Evolutionary conservation across 64 coral and sea anemone genomes (phyloP).

Genomic region (Montipora foliosa): DNA sequence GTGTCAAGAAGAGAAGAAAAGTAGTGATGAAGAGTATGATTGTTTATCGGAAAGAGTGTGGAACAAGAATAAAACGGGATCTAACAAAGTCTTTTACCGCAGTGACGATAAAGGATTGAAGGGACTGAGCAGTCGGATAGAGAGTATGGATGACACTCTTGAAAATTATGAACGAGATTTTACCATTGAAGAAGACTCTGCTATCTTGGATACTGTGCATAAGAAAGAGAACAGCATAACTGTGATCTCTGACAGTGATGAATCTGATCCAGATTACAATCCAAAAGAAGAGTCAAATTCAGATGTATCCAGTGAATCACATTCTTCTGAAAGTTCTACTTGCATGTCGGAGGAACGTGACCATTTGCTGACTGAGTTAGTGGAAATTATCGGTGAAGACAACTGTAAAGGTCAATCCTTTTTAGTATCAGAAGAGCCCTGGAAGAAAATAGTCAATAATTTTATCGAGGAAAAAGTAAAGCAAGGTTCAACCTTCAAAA

Average conservation of each 20-base stretch:
- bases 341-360: background rate
- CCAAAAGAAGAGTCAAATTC: background rate
- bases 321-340: background rate
- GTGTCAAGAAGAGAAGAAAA: background rate
- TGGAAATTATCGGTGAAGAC: conserved; percentile 15
- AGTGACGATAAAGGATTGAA: no score
- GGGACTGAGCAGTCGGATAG: background rate
- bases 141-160: background rate
- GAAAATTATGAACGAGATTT: background rate
- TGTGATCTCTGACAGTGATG: no score
- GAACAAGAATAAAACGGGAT: background rate
- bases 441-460: background rate
- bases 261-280: no score
- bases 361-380: background rate
- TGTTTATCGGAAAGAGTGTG: conserved; percentile 2
- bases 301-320: background rate
- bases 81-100: no score
- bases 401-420: conserved; percentile 7
- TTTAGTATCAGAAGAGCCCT: background rate
- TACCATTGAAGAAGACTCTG: no score
- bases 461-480: background rate
- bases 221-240: no score
- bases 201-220: no score
- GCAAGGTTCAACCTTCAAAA: background rate
- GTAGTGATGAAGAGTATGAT: conserved; percentile 27